These are phyloP conservation scores for Rhinogobio ventralis DNA, from an alignment of 2,797 vertebrate genomes.

Conservation along the genomic window DNA sequence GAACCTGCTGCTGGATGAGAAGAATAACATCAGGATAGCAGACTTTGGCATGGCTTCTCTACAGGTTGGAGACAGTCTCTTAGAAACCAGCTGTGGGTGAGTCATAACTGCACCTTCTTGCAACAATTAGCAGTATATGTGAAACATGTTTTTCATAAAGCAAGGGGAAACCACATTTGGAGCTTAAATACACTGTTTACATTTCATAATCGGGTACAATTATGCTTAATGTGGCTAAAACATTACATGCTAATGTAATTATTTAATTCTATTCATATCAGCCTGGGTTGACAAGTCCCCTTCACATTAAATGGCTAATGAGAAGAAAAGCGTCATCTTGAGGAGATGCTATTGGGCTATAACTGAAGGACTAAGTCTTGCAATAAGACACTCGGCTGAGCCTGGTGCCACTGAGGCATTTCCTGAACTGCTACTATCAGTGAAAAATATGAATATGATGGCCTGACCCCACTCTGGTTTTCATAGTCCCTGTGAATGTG, in stretches of 20 bases:
- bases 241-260: not conserved
- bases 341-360: not conserved
- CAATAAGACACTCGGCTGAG: not conserved
- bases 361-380: not conserved
- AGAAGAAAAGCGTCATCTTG: not conserved
- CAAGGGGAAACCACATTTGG: not conserved
- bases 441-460: not conserved
- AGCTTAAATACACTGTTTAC: not conserved
- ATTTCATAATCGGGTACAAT: not conserved
- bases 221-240: not conserved
- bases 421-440: slow-evolving; percentile 24
- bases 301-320: not conserved
- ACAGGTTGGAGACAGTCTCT: slow-evolving; percentile 91
- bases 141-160: not conserved
- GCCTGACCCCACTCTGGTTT: slow-evolving; percentile 32
- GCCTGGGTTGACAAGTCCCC: not conserved
- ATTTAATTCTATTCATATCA: not conserved
- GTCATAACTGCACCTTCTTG: slow-evolving; percentile 59
- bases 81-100: slow-evolving; percentile 93
- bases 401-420: not conserved
- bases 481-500: slow-evolving; percentile 16
- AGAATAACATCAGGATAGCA: slow-evolving; percentile 90
- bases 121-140: not conserved
- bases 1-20: slow-evolving; percentile 89
- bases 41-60: slow-evolving; percentile 92